These are phyloP conservation scores for Harpalus rubripes DNA, from an alignment of 2,888 invertebrate species.

Conservation along the genomic window DNA sequence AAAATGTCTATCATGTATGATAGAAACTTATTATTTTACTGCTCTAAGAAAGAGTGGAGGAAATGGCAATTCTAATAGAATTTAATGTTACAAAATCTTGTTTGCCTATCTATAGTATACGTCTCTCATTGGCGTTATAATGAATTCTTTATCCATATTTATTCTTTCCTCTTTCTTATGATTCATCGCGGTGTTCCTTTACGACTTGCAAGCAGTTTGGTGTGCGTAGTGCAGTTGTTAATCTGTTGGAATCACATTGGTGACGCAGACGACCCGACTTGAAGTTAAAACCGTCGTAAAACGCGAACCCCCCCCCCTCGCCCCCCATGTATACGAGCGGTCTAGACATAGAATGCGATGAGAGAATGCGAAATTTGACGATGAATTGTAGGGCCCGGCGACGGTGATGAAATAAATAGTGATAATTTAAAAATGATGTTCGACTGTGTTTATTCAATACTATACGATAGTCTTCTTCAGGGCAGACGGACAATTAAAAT, in stretches of 20 bases:
- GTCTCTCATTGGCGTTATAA: not conserved
- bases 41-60: too few relatives aligned
- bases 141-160: not conserved
- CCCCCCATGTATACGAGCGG: not conserved
- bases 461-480: too few relatives aligned
- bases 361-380: constrained; percentile 29
- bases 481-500: too few relatives aligned
- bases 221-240: constrained; percentile 62
- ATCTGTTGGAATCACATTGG: constrained; percentile 60
- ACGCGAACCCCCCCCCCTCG: constrained; percentile 2
- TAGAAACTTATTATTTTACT: too few relatives aligned
- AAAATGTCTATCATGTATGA: too few relatives aligned
- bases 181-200: constrained; percentile 21
- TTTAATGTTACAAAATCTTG: too few relatives aligned
- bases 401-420: too few relatives aligned
- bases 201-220: constrained; percentile 35
- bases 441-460: too few relatives aligned
- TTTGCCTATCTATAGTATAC: not conserved
- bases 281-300: constrained; percentile 61
- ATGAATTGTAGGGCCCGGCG: not conserved
- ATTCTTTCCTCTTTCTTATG: not conserved
- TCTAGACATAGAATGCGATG: constrained; percentile 8
- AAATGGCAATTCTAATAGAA: too few relatives aligned
- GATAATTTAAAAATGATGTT: too few relatives aligned
- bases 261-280: constrained; percentile 55